Conservation (phyloP, 2,797 vertebrate species). For the Botia kubotai region DNA sequence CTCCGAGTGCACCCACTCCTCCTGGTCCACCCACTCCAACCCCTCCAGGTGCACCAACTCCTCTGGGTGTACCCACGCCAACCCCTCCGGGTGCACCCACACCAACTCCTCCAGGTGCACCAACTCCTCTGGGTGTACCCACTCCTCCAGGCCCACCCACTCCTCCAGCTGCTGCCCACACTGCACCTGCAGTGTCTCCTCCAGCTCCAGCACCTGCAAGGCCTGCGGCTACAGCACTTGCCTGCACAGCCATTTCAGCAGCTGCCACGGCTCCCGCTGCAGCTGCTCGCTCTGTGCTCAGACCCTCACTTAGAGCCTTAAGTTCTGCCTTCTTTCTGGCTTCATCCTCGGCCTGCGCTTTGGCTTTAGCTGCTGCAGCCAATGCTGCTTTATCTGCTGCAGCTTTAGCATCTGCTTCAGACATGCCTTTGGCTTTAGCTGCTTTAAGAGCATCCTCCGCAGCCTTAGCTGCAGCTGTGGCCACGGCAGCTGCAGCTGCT, state of each 20-base stretch:
- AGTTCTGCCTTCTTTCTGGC: slow-evolving; percentile 65
- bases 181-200: not conserved
- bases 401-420: slow-evolving; percentile 65
- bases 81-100: no score
- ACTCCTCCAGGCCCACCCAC: not conserved
- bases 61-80: no score
- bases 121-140: no score
- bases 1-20: not conserved
- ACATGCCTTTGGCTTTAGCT: slow-evolving; percentile 48
- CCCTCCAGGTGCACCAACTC: no score
- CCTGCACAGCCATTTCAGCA: not conserved
- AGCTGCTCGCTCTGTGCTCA: slow-evolving; percentile 42
- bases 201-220: slow-evolving; percentile 17
- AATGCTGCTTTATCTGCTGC: slow-evolving; percentile 56
- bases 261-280: slow-evolving; percentile 44
- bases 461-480: slow-evolving; percentile 44
- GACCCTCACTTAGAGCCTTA: slow-evolving; percentile 20
- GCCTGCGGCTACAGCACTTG: slow-evolving; percentile 20
- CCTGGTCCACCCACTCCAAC: not conserved
- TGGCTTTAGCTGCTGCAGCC: slow-evolving; percentile 61
- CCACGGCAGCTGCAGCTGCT: slow-evolving; percentile 40
- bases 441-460: slow-evolving; percentile 40
- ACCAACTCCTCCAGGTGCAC: no score
- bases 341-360: slow-evolving; percentile 47
- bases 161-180: not conserved